Percentiles rank a stretch among this genome's conserved stretches.
These are phyloP conservation scores for Matsumyia berberina DNA, from an alignment of 2,888 invertebrate genomes.

Conservation along the genomic window DNA sequence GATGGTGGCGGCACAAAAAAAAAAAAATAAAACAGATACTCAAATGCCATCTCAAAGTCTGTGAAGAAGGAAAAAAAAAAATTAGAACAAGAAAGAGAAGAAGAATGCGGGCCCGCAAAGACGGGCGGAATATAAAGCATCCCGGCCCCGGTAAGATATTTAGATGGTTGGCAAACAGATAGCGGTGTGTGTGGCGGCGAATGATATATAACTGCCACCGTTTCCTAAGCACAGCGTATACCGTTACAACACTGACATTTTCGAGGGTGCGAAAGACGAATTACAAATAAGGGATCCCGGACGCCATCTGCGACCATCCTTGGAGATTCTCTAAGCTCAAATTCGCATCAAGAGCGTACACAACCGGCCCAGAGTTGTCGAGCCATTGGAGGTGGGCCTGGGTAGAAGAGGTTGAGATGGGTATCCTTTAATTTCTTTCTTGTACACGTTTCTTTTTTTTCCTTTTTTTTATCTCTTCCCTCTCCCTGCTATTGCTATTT, in stretches of 20 bases:
- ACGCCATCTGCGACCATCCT: conserved; percentile 79
- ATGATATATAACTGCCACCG: conserved; percentile 69
- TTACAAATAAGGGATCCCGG: conserved; percentile 79
- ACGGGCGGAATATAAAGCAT: conserved; percentile 74
- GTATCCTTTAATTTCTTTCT: conserved; percentile 74
- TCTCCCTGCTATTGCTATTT: conserved; percentile 3
- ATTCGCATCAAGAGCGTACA: conserved; percentile 69
- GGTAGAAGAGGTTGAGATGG: conserved; percentile 31
- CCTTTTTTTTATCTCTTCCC: conserved; percentile 25
- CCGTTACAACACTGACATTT: conserved; percentile 77
- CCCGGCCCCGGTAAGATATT: conserved; percentile 70
- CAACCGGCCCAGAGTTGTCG: conserved; percentile 47
- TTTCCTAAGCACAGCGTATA: conserved; percentile 67
- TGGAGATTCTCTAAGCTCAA: conserved; percentile 77
- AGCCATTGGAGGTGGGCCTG: conserved; percentile 11
- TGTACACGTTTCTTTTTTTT: conserved; percentile 41
- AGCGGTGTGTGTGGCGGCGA: conserved; percentile 74
- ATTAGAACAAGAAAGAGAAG: conserved; percentile 68
- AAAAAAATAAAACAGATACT: conserved; percentile 28
- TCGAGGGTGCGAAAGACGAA: conserved; percentile 79
- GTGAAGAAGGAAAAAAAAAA: conserved; percentile 33
- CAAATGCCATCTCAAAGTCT: conserved; percentile 68
- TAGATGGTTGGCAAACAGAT: conserved; percentile 70
- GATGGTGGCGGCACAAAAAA: conserved; percentile 54
- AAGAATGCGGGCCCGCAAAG: conserved; percentile 61